phyloP scores from a whole-genome alignment of 1,140 invertebrate genomes.

The Diorhabda elongata region DNA sequence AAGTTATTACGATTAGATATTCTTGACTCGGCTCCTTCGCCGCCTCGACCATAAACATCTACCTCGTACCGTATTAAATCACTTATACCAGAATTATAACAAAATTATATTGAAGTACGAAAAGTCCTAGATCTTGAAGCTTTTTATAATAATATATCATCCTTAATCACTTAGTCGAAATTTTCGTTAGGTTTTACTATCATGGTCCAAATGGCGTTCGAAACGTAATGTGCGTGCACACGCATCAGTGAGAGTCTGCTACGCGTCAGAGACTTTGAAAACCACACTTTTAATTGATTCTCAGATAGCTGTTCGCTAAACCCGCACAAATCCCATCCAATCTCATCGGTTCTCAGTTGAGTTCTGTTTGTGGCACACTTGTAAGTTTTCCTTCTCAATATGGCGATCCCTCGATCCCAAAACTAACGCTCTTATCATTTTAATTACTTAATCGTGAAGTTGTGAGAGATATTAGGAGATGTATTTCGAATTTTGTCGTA shows the following conservation, averaged over 20 bases:
- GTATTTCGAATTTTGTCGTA: no score
- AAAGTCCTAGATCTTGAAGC: no score
- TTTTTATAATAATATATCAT: no score
- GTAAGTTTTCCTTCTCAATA: slow-evolving; percentile 4
- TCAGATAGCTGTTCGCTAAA: slow-evolving; percentile 10
- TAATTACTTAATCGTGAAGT: slow-evolving; percentile 1
- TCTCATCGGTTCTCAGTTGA: slow-evolving; percentile 3
- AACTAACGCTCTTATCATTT: slow-evolving; percentile 5
- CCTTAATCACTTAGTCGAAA: no score
- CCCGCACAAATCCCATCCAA: slow-evolving; percentile 13
- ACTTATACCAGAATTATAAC: no score
- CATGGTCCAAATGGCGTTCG: not conserved
- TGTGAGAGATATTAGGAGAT: not conserved
- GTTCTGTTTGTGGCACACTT: slow-evolving; percentile 10
- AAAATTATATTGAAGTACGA: no score
- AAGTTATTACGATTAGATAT: no score
- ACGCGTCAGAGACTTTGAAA: slow-evolving; percentile 10
- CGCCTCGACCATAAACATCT: no score
- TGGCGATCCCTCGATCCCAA: not conserved
- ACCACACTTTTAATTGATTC: slow-evolving; percentile 16
- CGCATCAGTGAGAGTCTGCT: not conserved
- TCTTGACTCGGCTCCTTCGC: no score
- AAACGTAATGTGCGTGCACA: slow-evolving; percentile 11
- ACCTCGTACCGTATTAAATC: no score
- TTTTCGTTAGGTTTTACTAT: not conserved